These are phyloP conservation scores for Oreocharis arfaki DNA, from an alignment of 2,113 vertebrate species.

Conservation along the genomic window DNA sequence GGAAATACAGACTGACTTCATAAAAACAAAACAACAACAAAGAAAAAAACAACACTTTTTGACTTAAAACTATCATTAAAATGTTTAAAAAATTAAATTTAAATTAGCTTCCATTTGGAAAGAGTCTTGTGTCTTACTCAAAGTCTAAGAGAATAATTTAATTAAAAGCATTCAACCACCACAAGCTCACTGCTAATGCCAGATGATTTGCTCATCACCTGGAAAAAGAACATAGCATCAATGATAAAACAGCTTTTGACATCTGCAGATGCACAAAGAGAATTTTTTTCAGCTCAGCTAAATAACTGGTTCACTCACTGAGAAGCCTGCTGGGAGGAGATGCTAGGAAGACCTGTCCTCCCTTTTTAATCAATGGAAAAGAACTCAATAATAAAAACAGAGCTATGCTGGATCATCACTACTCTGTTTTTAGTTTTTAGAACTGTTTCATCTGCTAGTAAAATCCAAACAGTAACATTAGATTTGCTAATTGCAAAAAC, in stretches of 20 bases:
- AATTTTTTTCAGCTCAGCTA: slow-evolving; percentile 12
- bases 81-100: not conserved
- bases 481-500: not conserved
- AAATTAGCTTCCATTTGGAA: not conserved
- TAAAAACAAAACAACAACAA: not conserved
- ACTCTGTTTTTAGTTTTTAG: not conserved
- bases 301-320: not conserved
- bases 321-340: not conserved
- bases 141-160: not conserved
- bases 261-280: not conserved
- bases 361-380: not conserved
- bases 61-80: not conserved
- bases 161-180: not conserved
- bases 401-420: not conserved
- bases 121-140: not conserved
- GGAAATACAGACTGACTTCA: not conserved
- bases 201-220: not conserved
- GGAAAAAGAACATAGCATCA: not conserved
- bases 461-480: not conserved
- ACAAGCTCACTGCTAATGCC: not conserved
- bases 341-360: not conserved
- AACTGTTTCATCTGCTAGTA: not conserved
- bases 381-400: not conserved
- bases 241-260: slow-evolving; percentile 15
- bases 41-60: not conserved